phyloP scores from a whole-genome alignment of 2,797 vertebrate species.

The Parambassis ranga region DNA sequence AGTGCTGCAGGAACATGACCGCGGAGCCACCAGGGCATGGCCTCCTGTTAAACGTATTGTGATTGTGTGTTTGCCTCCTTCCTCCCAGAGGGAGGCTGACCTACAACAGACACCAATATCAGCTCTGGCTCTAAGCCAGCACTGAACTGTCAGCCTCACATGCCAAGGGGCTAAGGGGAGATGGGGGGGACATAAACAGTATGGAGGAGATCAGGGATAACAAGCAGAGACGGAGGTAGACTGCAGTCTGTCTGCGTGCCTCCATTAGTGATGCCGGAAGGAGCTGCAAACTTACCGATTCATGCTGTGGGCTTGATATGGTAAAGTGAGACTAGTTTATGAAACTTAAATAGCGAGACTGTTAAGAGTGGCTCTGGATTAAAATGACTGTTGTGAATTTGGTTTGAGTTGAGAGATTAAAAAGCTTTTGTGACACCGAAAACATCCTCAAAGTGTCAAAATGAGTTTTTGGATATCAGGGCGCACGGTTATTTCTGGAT shows the following conservation, averaged over 20 bases:
- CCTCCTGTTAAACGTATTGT: constrained; percentile 44
- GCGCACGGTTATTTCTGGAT: constrained; percentile 37
- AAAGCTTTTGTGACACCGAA: constrained; percentile 4
- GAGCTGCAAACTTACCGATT: constrained; percentile 7
- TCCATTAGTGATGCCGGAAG: constrained; percentile 23
- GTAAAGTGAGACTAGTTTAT: background rate
- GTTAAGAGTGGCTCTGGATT: background rate
- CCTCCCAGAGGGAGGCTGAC: constrained; percentile 38
- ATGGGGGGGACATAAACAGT: constrained; percentile 28
- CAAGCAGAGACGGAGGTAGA: constrained; percentile 36
- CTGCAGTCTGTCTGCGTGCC: constrained; percentile 26
- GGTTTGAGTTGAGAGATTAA: constrained; percentile 2
- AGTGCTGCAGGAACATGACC: constrained; percentile 27
- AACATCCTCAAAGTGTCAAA: background rate
- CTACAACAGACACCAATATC: constrained; percentile 43
- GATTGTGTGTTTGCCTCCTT: constrained; percentile 30
- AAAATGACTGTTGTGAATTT: background rate
- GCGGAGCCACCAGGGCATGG: constrained; percentile 9
- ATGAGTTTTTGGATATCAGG: constrained; percentile 17
- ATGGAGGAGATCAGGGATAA: constrained; percentile 46
- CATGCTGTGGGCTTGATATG: background rate
- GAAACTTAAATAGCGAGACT: background rate
- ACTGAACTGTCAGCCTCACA: constrained; percentile 50
- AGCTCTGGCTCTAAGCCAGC: constrained; percentile 51
- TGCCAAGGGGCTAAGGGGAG: constrained; percentile 35